These are phyloP conservation scores for Nemotelus nigrinus DNA, from an alignment of 2,888 invertebrate genomes.

Conservation along the genomic window DNA sequence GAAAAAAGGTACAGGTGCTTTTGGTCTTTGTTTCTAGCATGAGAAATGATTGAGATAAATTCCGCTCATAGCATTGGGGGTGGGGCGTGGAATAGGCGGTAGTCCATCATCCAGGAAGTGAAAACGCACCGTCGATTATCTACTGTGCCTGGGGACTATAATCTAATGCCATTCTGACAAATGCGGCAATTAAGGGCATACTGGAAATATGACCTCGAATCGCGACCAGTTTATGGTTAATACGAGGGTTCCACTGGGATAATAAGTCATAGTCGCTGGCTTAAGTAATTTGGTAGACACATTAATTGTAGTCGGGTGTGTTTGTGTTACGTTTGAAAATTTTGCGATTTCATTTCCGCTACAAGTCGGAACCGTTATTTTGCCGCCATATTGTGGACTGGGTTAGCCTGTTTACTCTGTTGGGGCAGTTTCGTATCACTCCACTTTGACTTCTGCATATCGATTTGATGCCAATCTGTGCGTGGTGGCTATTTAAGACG, in stretches of 20 bases:
- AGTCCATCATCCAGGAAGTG: conserved; percentile 1
- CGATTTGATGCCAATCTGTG: no score
- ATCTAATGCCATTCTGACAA: conserved; percentile 15
- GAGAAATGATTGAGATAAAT: conserved; percentile 32
- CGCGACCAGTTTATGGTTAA: not conserved
- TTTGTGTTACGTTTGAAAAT: conserved; percentile 9
- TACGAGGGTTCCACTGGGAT: not conserved
- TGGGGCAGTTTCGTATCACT: no score
- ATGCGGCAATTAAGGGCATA: conserved; percentile 26
- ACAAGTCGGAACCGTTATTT: conserved; percentile 35
- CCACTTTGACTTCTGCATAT: no score
- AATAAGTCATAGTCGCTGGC: no score
- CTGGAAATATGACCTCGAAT: not conserved
- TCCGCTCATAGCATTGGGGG: not conserved
- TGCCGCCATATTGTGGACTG: not conserved
- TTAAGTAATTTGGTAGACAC: not conserved
- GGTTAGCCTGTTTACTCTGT: no score
- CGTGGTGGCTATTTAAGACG: not conserved
- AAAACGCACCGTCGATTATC: not conserved
- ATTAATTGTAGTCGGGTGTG: not conserved
- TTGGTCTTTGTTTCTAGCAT: conserved; percentile 23
- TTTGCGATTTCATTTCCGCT: conserved; percentile 31
- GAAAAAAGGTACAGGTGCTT: conserved; percentile 21
- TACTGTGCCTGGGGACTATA: not conserved
- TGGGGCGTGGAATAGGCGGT: no score